Base-by-base conservation (phyloP, 1,140 invertebrate species). In the Drosophila athabasca region DNA sequence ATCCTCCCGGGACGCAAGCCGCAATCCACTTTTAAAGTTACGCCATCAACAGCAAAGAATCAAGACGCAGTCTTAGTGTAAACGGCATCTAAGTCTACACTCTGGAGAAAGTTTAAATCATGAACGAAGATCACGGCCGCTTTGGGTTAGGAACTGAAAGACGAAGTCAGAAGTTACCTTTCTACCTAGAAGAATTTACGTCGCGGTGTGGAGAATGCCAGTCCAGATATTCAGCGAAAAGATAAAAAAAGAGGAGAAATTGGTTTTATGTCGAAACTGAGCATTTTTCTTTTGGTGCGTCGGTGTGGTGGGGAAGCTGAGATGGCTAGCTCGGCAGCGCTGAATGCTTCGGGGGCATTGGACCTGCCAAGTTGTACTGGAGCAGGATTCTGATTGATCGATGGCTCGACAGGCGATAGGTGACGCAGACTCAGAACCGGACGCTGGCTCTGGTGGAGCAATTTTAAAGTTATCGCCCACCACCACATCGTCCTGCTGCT, bases 151-250 rank as follows among this genome's bases (percentile, higher is more conserved):
- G n/a, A n/a, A n/a, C n/a, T n/a, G n/a, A n/a, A n/a, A n/a, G n/a
- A n/a, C n/a, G n/a, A n/a, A n/a, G n/a, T n/a, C n/a, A n/a, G n/a
- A n/a, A 1, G 4, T 1, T 13, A 1, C 19, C 19, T 48, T 48
- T 45, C 54, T n/a, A 29, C 1, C 70, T 15, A 80, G 72, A 90
- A 76, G 67, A 90, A 90, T 57, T 90, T 90, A 22, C 81, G 60
- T 31, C 77, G 82, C 0, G 81, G 76, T 8, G 81, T 85, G 44
- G 73, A 58, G 11, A 90, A 77, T 1, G 48, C 26, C 3, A 87
- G 17, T 45, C 31, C 49, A 0, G 83, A 76, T 26, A 79, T 68
- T n/a, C 83, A 88, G 70, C 4, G 68, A 81, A 58, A 19, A 11
- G 6, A 11, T 11, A 43, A 8, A 26, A 7, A 45, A 4, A 19